phyloP scores from a whole-genome alignment of 2,113 vertebrate species.

The Symphodus melops region DNA sequence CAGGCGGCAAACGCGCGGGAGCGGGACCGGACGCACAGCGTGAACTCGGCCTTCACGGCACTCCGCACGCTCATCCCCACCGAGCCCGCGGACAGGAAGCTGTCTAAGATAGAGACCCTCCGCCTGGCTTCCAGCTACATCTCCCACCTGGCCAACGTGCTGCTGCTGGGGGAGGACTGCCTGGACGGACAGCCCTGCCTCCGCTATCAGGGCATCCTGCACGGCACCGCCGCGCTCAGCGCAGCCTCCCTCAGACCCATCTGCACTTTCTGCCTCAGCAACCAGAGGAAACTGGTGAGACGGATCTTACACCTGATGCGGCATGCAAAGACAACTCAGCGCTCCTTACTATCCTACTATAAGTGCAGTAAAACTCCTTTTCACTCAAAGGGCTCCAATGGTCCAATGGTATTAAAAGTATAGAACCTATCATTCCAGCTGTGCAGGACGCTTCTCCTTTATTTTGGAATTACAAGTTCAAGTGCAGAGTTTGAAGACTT shows the following conservation, averaged over 20 bases:
- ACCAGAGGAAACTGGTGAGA: constrained; percentile 89
- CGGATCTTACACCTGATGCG: rapidly evolving
- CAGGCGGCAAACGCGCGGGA: constrained; percentile 93
- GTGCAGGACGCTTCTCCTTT: not conserved
- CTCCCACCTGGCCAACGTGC: constrained; percentile 90
- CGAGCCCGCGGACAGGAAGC: constrained; percentile 87
- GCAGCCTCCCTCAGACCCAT: constrained; percentile 83
- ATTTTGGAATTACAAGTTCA: not conserved
- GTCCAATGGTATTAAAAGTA: too few species aligned
- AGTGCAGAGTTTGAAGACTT: not conserved
- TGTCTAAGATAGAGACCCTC: constrained; percentile 93
- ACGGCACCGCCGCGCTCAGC: constrained; percentile 61
- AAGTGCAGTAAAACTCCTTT: too few species aligned
- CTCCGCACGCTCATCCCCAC: constrained; percentile 91
- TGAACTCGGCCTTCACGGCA: constrained; percentile 90
- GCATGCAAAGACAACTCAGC: too few species aligned
- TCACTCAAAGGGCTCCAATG: too few species aligned
- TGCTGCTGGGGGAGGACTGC: constrained; percentile 83
- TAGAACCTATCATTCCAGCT: not conserved
- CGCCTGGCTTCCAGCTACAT: constrained; percentile 92
- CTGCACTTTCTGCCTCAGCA: constrained; percentile 93
- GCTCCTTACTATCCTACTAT: too few species aligned
- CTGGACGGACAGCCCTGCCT: constrained; percentile 84
- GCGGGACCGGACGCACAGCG: constrained; percentile 90
- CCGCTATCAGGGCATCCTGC: constrained; percentile 80